Evolutionary conservation across 37 sponge, comb jelly and placozoan species (phyloP).

Genomic region (Axinella damicornis): DNA sequence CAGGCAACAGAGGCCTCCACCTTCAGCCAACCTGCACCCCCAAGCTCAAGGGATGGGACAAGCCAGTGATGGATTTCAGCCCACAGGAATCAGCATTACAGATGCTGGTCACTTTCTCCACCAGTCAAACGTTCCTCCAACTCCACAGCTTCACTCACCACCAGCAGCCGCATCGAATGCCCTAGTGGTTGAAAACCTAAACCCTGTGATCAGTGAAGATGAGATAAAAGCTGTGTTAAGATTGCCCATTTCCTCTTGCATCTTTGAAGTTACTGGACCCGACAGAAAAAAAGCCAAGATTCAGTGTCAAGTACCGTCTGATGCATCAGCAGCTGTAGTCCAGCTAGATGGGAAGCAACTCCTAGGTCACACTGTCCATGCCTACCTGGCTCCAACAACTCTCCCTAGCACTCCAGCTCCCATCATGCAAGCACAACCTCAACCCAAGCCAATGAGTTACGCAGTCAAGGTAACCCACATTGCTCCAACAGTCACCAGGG

Average conservation of each 20-base stretch:
- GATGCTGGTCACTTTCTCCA: no score
- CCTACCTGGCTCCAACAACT: neutral
- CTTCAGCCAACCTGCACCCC: no score
- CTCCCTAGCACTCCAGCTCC: no score
- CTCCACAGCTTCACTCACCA: neutral
- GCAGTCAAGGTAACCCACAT: constrained; percentile 46
- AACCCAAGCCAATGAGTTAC: neutral
- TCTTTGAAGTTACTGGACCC: neutral
- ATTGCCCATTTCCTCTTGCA: neutral
- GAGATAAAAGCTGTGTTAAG: constrained; percentile 8
- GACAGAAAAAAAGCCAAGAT: constrained; percentile 4
- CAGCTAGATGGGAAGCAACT: constrained; percentile 23
- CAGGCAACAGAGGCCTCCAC: no score
- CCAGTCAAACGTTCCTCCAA: no score
- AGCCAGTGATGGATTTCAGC: no score
- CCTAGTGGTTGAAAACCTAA: constrained; percentile 10
- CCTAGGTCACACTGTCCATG: constrained; percentile 17
- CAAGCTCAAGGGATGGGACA: no score
- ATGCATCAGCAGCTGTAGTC: constrained; percentile 16
- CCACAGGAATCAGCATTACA: no score
- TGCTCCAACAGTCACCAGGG: constrained; percentile 4
- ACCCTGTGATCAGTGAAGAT: constrained; percentile 21
- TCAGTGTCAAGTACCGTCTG: neutral
- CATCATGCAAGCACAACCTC: no score
- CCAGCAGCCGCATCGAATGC: neutral